Evolutionary conservation across 2,797 vertebrate species (phyloP).

Genomic region (Eutrigla gurnardus): DNA sequence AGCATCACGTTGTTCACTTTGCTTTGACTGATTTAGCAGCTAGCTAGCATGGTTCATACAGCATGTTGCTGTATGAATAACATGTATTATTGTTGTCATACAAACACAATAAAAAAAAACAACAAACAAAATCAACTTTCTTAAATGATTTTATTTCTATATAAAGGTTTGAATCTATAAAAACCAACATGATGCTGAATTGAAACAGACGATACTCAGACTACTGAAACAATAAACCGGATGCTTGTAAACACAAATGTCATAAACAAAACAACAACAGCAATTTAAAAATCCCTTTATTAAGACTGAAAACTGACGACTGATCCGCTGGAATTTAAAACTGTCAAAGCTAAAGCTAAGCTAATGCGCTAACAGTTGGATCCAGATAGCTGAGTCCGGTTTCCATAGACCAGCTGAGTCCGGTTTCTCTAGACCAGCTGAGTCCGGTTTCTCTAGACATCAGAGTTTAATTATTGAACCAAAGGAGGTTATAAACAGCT

Average conservation of each 20-base stretch:
- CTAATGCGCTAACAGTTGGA: too few relatives aligned
- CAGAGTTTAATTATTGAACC: too few relatives aligned
- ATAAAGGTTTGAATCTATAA: conserved; percentile 43
- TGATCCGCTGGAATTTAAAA: too few relatives aligned
- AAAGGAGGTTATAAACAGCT: too few relatives aligned
- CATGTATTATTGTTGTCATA: neutral
- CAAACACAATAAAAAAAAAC: neutral
- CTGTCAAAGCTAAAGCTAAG: too few relatives aligned
- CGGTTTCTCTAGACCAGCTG: too few relatives aligned
- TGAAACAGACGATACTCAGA: conserved; percentile 7
- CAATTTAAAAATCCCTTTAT: neutral
- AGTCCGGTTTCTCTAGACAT: too few relatives aligned
- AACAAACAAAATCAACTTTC: neutral
- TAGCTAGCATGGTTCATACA: neutral
- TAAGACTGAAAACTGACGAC: too few relatives aligned
- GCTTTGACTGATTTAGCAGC: too few relatives aligned
- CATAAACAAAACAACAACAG: conserved; percentile 11
- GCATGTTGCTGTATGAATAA: neutral
- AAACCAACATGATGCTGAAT: conserved; percentile 19
- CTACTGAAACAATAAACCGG: neutral
- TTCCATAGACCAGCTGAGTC: too few relatives aligned
- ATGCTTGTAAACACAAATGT: conserved; percentile 9
- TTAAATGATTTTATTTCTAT: conserved; percentile 45
- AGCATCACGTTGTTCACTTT: too few relatives aligned
- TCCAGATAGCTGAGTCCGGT: too few relatives aligned